Evolutionary conservation across 2,797 vertebrate species (phyloP), one percentile per base, ranked within the genome.

Genomic region (Hylomyscus alleni): DNA sequence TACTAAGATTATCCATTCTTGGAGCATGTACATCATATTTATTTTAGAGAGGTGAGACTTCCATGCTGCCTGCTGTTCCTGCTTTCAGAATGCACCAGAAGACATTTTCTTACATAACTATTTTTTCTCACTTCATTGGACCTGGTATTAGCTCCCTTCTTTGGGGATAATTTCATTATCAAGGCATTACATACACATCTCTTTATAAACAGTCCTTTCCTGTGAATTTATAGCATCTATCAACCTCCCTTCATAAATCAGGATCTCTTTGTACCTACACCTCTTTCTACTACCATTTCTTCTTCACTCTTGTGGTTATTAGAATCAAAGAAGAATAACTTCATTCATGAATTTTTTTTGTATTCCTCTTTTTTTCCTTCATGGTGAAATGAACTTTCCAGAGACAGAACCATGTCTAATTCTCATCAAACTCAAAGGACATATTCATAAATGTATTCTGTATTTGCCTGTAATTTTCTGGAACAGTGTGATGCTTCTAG

Each of bases 391-490:
- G 75, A 82, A 22, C 10, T 67, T 82, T 90, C 15, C 44, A 54
- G 69, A 82, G 24, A 1, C 19, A 78, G 17, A 90, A 50, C 8
- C 85, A 83, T 52, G 75, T 22, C n/a, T 44, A 90, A 52, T 67
- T 85, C 26, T 67, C 91, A 60, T 8, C 20, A 60, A 92, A 26
- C 62, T 94, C 47, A 85, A 50, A 50, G 22, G 69, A 67, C 58
- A 15, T 54, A 93, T 78, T 95, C 31, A 1, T 72, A 91, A 91
- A 9, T 72, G 22, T 34, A 15, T 88, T 96, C 50, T 95, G 73
- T 82, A 78, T 65, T 92, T 92, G 83, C 62, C 24, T 83, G 50
- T 89, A 88, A 72, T 83, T 96, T 95, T 81, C 37, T 78, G 6
- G 12, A 34, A 52, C 31, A 26, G 26, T 67, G 50, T 58, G 60